Base-by-base conservation (phyloP, 1,140 invertebrate genomes). In the Sycobia sp. region DNA sequence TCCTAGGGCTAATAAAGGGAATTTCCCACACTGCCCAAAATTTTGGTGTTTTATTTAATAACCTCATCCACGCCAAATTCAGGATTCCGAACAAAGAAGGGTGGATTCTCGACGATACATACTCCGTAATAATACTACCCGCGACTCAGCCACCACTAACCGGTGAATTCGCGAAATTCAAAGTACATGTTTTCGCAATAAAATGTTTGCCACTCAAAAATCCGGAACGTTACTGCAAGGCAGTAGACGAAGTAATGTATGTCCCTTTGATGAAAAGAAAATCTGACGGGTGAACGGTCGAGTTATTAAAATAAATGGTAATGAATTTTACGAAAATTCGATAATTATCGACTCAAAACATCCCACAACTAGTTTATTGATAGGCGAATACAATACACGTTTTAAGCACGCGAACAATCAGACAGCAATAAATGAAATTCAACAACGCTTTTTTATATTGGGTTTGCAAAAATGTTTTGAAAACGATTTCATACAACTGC, bases 381-480 rank as follows among this genome's bases (percentile, higher is more conserved):
- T 69, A 32, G 32, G 47, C 2, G 9, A 67, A 29, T 62, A 70
- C 38, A 67, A 70, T 49, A 8, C n/a, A 22, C 34, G 55, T 41
- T 29, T 38, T 18, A 49, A 32, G 29, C 69, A 73, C 36, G 50
- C 27, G 7, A 65, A 47, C 4, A 34, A 29, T 10, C 66, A 70
- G 34, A 68, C 61, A 1, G 56, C 70, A 0, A 49, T 73, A 10
- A 66, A 62, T n/a, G n/a, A n/a, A n/a, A n/a, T n/a, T n/a, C n/a
- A n/a, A n/a, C n/a, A n/a, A n/a, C n/a, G n/a, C n/a, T 32, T 71
- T 44, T 62, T 68, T 61, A 43, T 66, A 71, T 36, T 16, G 47
- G 11, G 55, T 39, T 46, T 44, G 65, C 10, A 29, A 65, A 16
- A 57, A 60, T 20, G 39, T 63, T 14, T 36, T 71, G 4, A 54